Conservation (phyloP, 2,888 invertebrate species). For the Mesochorus sp. region DNA sequence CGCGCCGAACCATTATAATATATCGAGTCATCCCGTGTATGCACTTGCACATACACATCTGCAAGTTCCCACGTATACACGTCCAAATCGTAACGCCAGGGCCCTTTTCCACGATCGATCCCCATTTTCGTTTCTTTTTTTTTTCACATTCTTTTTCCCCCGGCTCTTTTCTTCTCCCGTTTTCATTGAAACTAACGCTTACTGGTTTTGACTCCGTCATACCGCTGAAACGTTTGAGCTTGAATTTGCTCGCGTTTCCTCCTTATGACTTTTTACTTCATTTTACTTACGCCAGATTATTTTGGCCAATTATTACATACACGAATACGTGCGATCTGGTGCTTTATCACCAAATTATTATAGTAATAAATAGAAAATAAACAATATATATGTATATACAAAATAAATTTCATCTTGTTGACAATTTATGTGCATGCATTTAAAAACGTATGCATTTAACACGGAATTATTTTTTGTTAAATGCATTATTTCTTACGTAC, state of each 20-base stretch:
- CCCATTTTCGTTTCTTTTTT: slow-evolving; percentile 30
- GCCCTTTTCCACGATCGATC: slow-evolving; percentile 58
- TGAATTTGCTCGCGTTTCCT: too few relatives aligned
- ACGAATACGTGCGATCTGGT: too few relatives aligned
- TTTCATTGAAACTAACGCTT: slow-evolving; percentile 33
- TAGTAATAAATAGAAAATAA: too few relatives aligned
- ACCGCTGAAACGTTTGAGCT: slow-evolving; percentile 24
- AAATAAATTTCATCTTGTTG: background rate
- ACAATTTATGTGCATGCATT: background rate
- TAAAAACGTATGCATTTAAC: too few relatives aligned
- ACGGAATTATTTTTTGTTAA: too few relatives aligned
- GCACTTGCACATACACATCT: background rate
- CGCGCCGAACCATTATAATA: slow-evolving; percentile 57
- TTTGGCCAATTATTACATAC: too few relatives aligned
- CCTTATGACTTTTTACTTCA: too few relatives aligned
- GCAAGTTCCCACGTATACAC: slow-evolving; percentile 11
- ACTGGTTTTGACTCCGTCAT: slow-evolving; percentile 18
- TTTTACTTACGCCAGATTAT: background rate
- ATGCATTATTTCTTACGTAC: too few relatives aligned
- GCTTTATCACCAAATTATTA: too few relatives aligned
- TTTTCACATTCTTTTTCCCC: too few relatives aligned
- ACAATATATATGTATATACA: too few relatives aligned
- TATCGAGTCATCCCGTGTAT: slow-evolving; percentile 48
- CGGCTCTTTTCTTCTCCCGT: slow-evolving; percentile 29
- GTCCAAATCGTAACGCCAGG: slow-evolving; percentile 53